Evolutionary conservation across 37 sponge, comb jelly and placozoan genomes (phyloP), one percentile per base, ranked within the genome.

Genomic region (Bolinopsis microptera): DNA sequence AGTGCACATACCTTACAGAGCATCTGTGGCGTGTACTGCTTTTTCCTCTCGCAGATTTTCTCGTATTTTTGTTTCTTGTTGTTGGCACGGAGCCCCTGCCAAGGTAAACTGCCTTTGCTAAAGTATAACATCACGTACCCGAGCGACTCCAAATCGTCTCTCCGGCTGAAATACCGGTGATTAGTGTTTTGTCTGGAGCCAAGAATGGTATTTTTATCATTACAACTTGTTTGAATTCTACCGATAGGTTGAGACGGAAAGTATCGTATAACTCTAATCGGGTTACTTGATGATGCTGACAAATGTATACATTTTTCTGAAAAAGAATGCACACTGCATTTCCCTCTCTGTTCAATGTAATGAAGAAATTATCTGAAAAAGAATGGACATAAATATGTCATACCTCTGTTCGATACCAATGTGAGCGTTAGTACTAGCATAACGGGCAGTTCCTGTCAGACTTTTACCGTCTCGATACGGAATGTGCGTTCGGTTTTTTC

Each of bases 51-150:
- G 35, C 90, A 86, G 30, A 86, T 86, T 41, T 86, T 86, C 31
- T 86, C 90, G 28, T 86, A 86, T 38, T 86, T 86, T 30, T 86
- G 90, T 86, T 86, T 86, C 36, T 86, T 86, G 90, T 86, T 86
- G 31, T 86, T 86, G 26, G 90, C 90, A 9, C 90, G 90, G 67
- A 86, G 90, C 27, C 90, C 90, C 36, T 86, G 90, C 90, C 90
- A 86, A 27, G 90, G 90, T 24, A 86, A 41, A 26, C 48, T 41
- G 67, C 90, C 90, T 26, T 41, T 39, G 27, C 30, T 27, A 61
- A 86, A 86, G 90, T 86, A 86, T 3, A 86, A 61, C 90, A 86
- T 86, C 41, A 86, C 90, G 67, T 86, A 86, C 0, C 90, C 90
- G 1, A 86, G 31, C 8, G 90, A 86, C 31, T 86, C 90, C 36